phyloP scores from a whole-genome alignment of 2,888 invertebrate genomes.

The Monochamus alternatus region DNA sequence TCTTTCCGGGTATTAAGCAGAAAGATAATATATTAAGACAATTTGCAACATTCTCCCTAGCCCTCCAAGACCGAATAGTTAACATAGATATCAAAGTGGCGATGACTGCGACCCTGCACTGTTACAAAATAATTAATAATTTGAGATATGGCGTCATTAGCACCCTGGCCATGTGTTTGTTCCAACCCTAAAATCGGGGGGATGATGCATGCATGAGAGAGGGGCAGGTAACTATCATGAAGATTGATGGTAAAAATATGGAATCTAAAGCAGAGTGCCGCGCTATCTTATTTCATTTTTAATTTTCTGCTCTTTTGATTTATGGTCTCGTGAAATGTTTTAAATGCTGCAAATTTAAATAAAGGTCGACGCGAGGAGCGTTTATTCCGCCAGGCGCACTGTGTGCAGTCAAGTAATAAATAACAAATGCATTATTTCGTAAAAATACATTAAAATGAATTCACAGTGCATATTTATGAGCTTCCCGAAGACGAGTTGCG shows the following conservation, averaged over 20 bases:
- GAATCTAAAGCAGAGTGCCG: slow-evolving; percentile 53
- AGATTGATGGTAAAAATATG: slow-evolving; percentile 64
- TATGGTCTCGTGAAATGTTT: slow-evolving; percentile 51
- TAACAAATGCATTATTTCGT: slow-evolving; percentile 28
- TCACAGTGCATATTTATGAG: slow-evolving; percentile 22
- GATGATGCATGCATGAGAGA: slow-evolving; percentile 51
- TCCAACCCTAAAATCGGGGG: slow-evolving; percentile 50
- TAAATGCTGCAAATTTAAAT: slow-evolving; percentile 53
- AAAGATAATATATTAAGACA: slow-evolving; percentile 22
- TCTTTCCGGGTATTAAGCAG: slow-evolving; percentile 10
- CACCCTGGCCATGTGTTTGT: slow-evolving; percentile 66
- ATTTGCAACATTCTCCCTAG: slow-evolving; percentile 41
- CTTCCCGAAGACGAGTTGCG: not conserved
- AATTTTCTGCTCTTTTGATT: slow-evolving; percentile 58
- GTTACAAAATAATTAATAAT: slow-evolving; percentile 65
- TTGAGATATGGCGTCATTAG: slow-evolving; percentile 67
- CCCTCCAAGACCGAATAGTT: slow-evolving; percentile 44
- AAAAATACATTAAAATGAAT: slow-evolving; percentile 20
- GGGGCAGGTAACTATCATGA: slow-evolving; percentile 62
- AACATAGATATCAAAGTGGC: slow-evolving; percentile 47
- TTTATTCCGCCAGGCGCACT: slow-evolving; percentile 21
- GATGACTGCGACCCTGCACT: slow-evolving; percentile 43
- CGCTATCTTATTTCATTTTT: slow-evolving; percentile 61
- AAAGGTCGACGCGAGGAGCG: slow-evolving; percentile 39
- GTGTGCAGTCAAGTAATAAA: slow-evolving; percentile 32